These are phyloP conservation scores for Chlorops oryzae DNA, from an alignment of 1,140 invertebrate genomes.

Conservation along the genomic window DNA sequence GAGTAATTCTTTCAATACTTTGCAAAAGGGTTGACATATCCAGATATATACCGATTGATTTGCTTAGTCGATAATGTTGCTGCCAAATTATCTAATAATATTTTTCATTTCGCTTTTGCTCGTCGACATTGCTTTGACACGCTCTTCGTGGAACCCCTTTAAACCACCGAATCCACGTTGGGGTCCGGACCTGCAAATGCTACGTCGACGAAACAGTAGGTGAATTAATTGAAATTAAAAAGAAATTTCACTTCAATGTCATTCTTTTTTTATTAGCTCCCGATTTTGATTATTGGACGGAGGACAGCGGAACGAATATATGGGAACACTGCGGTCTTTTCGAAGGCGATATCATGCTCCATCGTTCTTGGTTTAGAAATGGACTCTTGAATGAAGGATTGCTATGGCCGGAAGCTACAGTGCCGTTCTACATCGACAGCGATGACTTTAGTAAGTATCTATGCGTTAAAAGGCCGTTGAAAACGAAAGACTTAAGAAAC, in stretches of 20 bases:
- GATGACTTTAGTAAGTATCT: conserved; percentile 59
- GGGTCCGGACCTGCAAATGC: conserved; percentile 44
- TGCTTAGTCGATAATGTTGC: background rate
- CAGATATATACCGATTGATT: too few species aligned
- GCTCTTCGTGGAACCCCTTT: conserved; percentile 15
- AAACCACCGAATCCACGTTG: conserved; percentile 31
- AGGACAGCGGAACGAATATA: conserved; percentile 56
- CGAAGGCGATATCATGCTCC: conserved; percentile 56
- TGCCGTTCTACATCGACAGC: conserved; percentile 59
- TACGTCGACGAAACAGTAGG: conserved; percentile 39
- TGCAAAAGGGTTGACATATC: background rate
- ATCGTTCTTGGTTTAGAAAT: conserved; percentile 50
- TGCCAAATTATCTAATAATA: conserved; percentile 7
- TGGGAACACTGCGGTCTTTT: conserved; percentile 56
- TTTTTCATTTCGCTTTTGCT: background rate
- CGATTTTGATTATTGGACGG: conserved; percentile 56
- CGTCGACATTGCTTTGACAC: background rate
- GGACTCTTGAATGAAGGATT: conserved; percentile 55
- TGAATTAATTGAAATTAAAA: too few species aligned
- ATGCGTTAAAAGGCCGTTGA: background rate
- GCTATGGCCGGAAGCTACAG: conserved; percentile 59
- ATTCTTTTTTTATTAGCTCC: conserved; percentile 40
- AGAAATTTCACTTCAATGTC: background rate
- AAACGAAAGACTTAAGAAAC: background rate
- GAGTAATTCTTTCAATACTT: background rate